Evolutionary conservation across 2,888 invertebrate genomes (phyloP).

Genomic region (Ochlodes sylvanus): DNA sequence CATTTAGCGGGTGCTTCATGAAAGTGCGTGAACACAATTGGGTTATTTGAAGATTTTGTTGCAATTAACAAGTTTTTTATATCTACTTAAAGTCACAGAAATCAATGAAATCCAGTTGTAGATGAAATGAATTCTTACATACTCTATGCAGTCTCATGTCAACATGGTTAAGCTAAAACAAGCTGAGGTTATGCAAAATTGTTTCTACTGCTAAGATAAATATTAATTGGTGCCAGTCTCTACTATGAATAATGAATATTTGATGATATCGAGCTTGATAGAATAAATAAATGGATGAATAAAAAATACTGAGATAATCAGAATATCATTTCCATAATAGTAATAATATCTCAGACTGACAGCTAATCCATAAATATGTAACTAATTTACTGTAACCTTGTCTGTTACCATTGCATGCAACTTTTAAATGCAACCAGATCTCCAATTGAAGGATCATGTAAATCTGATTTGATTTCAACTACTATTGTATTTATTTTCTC

Average conservation of each 20-base stretch:
- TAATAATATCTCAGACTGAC: neutral
- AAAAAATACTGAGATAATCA: neutral
- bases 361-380: constrained; percentile 14
- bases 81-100: no score
- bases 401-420: constrained; percentile 23
- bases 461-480: constrained; percentile 7
- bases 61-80: no score
- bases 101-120: no score
- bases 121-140: no score
- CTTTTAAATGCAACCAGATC: constrained; percentile 25
- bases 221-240: neutral
- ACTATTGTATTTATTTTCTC: no score
- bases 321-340: neutral
- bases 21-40: no score
- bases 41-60: no score
- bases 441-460: constrained; percentile 26
- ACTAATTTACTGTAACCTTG: constrained; percentile 19
- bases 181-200: no score
- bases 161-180: no score
- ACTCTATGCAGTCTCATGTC: no score
- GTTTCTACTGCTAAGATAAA: neutral
- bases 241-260: neutral
- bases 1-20: neutral
- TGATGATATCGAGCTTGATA: neutral
- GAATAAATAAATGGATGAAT: no score